phyloP scores from a whole-genome alignment of 2,888 invertebrate species.

The Germaria angustata region DNA sequence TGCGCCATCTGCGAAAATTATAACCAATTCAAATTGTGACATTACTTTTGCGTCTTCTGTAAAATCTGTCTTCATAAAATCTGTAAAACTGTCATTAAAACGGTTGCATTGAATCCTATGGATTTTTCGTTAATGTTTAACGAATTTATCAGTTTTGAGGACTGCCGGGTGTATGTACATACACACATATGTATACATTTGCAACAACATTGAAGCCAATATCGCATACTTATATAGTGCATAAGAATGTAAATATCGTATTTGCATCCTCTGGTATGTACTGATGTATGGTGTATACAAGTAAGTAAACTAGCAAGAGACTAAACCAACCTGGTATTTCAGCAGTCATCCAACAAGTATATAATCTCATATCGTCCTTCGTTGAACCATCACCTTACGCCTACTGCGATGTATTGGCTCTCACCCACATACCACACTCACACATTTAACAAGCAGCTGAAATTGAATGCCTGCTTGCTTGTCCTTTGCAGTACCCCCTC shows the following conservation, averaged over 20 bases:
- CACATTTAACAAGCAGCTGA: constrained; percentile 54
- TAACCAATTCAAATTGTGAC: too few species aligned
- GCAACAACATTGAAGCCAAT: too few species aligned
- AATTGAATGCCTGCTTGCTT: constrained; percentile 42
- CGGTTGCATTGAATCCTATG: too few species aligned
- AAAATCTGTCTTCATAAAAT: too few species aligned
- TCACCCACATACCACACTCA: not conserved
- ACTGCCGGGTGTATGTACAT: not conserved
- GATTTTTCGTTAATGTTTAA: not conserved
- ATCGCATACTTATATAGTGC: not conserved
- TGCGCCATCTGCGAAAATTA: too few species aligned
- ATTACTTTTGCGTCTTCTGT: too few species aligned
- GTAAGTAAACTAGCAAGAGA: not conserved
- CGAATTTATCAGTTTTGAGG: not conserved
- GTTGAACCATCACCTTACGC: constrained; percentile 33
- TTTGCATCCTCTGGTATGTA: constrained; percentile 47
- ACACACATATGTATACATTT: not conserved
- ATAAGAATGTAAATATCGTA: constrained; percentile 50
- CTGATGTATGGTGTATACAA: too few species aligned
- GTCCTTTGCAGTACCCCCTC: constrained; percentile 26
- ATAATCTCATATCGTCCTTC: constrained; percentile 55
- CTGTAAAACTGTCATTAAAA: too few species aligned
- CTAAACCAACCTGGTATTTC: not conserved
- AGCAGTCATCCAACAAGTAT: not conserved
- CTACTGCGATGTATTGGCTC: not conserved